Evolutionary conservation across 2,888 invertebrate genomes (phyloP), one percentile per base, ranked within the genome.

Genomic region (Parnassius smintheus): DNA sequence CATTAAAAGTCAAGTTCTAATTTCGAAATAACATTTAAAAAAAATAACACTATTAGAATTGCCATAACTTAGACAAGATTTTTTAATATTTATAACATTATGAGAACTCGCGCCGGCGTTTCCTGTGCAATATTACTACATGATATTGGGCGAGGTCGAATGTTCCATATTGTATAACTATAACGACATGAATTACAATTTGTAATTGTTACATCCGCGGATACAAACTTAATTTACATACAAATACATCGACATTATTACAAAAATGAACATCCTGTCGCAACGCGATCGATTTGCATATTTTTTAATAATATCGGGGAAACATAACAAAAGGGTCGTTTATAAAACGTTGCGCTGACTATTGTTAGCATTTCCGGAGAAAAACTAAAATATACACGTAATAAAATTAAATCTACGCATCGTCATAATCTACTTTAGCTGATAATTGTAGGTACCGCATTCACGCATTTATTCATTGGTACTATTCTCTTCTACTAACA

Each of bases 241-340:
- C 85, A 86, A 90, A 91, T 90, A 85, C 83, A 77, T 81, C 76
- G 80, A 76, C 84, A 82, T 86, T 86, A 88, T 85, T 84, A 88
- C 86, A 78, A 88, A 91, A 90, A 88, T 83, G 86, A 83, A 78
- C 90, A 88, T 91, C 91, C 91, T 87, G 89, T 80, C 79, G 76
- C 76, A 72, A 68, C 75, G 75, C 84, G 79, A 89, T 91, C 83
- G 90, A 91, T 91, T 91, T 88, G 91, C 91, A 91, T 91, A 90
- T 91, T 90, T 91, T 86, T 90, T 89, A 83, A 86, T 88, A 87
- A 88, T 83, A 87, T 88, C 83, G 83, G 78, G 78, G 77, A 80
- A 82, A 82, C 82, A 82, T 79, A 86, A 89, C 89, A 89, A 88
- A 74, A 84, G 84, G 82, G 75, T 72, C 78, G 74, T 78, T 84